Conservation (phyloP, 2,113 vertebrate species). For the Apeltes quadracus region DNA sequence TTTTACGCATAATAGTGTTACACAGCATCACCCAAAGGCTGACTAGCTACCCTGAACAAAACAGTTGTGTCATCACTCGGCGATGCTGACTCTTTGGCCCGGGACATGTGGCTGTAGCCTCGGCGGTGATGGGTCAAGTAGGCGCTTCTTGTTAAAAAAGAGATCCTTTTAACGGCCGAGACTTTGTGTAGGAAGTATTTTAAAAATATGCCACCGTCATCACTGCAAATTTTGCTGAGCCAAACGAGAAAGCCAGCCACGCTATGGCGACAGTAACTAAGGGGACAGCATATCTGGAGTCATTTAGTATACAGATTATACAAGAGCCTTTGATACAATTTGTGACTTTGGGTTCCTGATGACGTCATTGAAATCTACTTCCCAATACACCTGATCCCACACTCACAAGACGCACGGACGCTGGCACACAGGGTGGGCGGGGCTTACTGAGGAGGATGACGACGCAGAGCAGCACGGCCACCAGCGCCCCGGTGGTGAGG, state of each 20-base stretch:
- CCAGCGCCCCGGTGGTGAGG: slow-evolving; percentile 88
- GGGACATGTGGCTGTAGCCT: neutral
- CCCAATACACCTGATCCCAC: neutral
- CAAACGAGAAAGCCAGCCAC: neutral
- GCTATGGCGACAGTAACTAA: neutral
- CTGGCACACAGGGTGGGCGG: neutral
- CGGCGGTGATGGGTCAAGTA: neutral
- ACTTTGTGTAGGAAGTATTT: neutral
- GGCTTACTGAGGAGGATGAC: slow-evolving; percentile 90
- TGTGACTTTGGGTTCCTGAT: neutral
- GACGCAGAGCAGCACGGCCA: slow-evolving; percentile 91
- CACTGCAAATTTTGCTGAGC: neutral
- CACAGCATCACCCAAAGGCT: neutral
- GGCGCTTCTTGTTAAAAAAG: neutral
- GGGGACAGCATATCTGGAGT: neutral
- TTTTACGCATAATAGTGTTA: neutral
- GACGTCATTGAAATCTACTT: neutral
- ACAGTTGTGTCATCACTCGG: neutral
- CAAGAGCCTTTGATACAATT: neutral
- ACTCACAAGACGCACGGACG: neutral
- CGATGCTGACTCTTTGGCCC: neutral
- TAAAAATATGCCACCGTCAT: neutral
- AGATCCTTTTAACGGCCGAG: neutral
- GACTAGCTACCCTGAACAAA: neutral
- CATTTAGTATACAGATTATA: neutral